Percentiles rank a stretch among this genome's conserved stretches.
Evolutionary conservation across 2,113 vertebrate species (phyloP).

Genomic region (Lampris incognitus): DNA sequence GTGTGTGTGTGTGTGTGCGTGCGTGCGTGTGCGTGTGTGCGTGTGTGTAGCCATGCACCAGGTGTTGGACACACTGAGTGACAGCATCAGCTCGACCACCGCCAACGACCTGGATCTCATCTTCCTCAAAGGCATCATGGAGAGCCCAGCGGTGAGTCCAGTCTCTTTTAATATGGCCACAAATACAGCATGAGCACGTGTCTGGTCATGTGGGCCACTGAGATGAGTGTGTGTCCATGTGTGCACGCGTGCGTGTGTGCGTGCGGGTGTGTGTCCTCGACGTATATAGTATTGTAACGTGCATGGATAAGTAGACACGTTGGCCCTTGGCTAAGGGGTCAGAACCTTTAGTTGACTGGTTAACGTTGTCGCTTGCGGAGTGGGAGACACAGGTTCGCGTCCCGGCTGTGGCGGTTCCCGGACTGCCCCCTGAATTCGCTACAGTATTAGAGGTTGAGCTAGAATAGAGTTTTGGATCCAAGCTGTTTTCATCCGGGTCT

Average conservation of each 20-base stretch:
- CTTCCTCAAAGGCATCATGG: constrained; percentile 97
- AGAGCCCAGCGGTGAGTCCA: constrained; percentile 91
- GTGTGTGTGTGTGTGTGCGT: not conserved
- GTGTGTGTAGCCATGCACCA: constrained; percentile 89
- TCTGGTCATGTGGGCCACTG: no score
- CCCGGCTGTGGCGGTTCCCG: no score
- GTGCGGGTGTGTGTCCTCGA: not conserved
- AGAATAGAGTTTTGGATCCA: constrained; percentile 11
- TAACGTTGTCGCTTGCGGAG: no score
- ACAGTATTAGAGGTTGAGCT: not conserved
- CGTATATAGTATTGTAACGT: not conserved
- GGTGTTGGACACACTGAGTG: constrained; percentile 91
- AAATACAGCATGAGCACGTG: no score
- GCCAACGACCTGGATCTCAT: constrained; percentile 93
- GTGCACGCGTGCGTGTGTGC: constrained; percentile 1
- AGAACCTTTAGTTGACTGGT: no score
- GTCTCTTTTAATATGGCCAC: constrained; percentile 63
- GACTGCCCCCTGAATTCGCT: no score
- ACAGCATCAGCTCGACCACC: constrained; percentile 89
- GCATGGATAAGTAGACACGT: not conserved
- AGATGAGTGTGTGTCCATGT: constrained; percentile 1
- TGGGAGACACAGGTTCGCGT: no score
- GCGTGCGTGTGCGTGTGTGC: constrained; percentile 28
- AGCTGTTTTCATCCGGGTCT: constrained; percentile 26
- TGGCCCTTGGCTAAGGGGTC: no score